Conservation (phyloP, 2,888 invertebrate genomes). For the Meganola albula region DNA sequence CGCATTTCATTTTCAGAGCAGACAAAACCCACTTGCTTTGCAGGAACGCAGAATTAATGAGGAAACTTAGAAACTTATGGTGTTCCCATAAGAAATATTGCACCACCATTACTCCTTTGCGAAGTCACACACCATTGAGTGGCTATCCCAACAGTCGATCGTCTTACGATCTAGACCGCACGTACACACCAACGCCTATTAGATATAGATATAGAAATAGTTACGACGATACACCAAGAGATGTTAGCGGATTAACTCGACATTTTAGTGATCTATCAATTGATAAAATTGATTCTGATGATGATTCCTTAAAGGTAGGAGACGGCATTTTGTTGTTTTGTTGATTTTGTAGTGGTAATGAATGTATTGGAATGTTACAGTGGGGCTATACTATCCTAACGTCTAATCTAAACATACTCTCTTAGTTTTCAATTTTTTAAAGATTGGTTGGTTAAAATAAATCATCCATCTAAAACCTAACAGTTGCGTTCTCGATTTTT, state of each 20-base stretch:
- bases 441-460: no score
- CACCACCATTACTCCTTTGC: constrained; percentile 57
- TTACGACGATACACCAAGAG: constrained; percentile 34
- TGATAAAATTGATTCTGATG: constrained; percentile 63
- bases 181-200: constrained; percentile 64
- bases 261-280: constrained; percentile 62
- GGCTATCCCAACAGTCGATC: constrained; percentile 67
- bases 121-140: constrained; percentile 63
- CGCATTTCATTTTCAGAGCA: constrained; percentile 73
- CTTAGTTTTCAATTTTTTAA: constrained; percentile 6
- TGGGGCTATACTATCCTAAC: no score
- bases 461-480: no score
- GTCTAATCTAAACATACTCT: no score
- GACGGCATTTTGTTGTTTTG: no score
- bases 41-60: constrained; percentile 80
- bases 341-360: no score
- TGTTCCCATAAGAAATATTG: constrained; percentile 79
- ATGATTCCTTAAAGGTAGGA: constrained; percentile 62
- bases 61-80: constrained; percentile 79
- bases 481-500: no score
- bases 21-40: constrained; percentile 78
- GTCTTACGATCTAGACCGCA: constrained; percentile 67
- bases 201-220: constrained; percentile 58
- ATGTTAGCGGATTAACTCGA: constrained; percentile 50
- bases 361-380: no score